Evolutionary conservation across 2,888 invertebrate genomes (phyloP).

Genomic region (Plutella xylostella): DNA sequence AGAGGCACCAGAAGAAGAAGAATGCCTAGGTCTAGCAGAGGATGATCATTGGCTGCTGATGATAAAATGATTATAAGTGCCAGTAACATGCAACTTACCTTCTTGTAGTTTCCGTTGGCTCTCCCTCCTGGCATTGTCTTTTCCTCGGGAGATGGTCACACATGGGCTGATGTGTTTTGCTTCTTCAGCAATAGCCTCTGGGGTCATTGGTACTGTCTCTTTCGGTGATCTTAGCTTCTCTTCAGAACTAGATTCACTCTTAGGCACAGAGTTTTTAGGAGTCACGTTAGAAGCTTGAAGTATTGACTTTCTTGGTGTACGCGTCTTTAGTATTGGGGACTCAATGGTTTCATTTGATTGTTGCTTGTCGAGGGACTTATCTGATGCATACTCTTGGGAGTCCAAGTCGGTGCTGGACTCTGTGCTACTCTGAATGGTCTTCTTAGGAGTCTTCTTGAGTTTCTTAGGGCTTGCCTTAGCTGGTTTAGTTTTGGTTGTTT

Average conservation of each 20-base stretch:
- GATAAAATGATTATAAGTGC: background rate
- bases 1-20: no score
- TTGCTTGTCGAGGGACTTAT: background rate
- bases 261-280: constrained; percentile 35
- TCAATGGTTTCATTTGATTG: background rate
- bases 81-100: constrained; percentile 29
- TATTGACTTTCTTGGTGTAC: background rate
- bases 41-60: no score
- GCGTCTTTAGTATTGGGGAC: background rate
- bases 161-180: constrained; percentile 61
- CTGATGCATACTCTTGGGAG: background rate
- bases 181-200: constrained; percentile 33
- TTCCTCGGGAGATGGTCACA: constrained; percentile 71
- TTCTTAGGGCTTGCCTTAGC: constrained; percentile 4
- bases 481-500: background rate
- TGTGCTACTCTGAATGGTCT: background rate
- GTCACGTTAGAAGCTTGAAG: constrained; percentile 18
- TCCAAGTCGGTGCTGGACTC: background rate
- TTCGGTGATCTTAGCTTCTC: constrained; percentile 47
- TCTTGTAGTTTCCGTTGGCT: constrained; percentile 52
- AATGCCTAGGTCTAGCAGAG: no score
- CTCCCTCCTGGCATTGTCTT: constrained; percentile 69
- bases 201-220: constrained; percentile 25
- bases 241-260: constrained; percentile 48
- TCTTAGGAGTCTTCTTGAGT: background rate